Evolutionary conservation across 2,888 invertebrate species (phyloP), one percentile per base, ranked within the genome.

Genomic region (Venusia cambrica): DNA sequence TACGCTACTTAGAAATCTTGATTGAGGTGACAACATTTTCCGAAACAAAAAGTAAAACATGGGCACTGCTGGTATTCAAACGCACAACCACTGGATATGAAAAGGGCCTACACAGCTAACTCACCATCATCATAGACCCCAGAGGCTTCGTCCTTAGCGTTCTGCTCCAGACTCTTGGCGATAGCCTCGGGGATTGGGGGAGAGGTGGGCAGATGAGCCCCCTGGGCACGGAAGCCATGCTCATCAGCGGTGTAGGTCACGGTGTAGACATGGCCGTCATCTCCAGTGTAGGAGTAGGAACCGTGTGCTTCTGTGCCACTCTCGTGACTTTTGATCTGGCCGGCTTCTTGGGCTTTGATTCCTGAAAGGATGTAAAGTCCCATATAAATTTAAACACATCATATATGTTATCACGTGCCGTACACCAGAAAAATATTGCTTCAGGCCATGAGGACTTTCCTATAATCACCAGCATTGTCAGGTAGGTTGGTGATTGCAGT

Each of bases 151-250:
- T 87, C 87, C 29, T 73, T 73, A 2, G 84, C 83, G 16, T 88
- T 89, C 48, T 77, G 69, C 38, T 88, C 85, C 38, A 88, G 49
- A 14, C 81, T 72, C 60, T 81, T 83, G 14, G 80, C 60, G 38
- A 90, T 90, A 3, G 75, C 88, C 22, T 88, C 89, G 2, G 90
- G 90, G 1, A 90, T 76, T 1, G 90, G 90, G 0, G 89, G 90
- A 1, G 90, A 87, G 0, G 89, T 89, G 0, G 90, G 90, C 0
- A 90, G 58, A 50, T 90, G 90, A 0, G 78, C 84, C 0, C 90
- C 90, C 20, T 78, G 67, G 0, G 90, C 78, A 19, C 78, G 73
- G 70, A 89, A 90, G 1, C 90, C 90, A 36, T 89, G 73, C 58
- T 90, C 90, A 44, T 90, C 90, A 30, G 90, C 90, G 0, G 79